Conservation (phyloP, 2,888 invertebrate species). For the Diaphora mendica region DNA sequence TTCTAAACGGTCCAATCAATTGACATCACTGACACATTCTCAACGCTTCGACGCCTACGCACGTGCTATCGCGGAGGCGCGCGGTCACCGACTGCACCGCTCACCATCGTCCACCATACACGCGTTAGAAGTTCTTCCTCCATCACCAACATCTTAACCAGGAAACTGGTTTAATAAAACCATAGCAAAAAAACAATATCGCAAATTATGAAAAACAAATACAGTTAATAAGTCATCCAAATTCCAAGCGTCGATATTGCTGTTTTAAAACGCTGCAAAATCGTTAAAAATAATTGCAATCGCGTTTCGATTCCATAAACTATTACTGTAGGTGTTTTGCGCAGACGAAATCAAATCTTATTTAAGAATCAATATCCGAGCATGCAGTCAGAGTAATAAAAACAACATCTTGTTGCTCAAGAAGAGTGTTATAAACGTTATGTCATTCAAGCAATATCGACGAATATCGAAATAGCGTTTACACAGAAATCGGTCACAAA, state of each 20-base stretch:
- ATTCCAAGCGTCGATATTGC: not conserved
- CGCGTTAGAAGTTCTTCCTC: constrained; percentile 24
- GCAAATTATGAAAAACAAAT: not conserved
- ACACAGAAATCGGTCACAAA: not conserved
- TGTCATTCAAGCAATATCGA: not conserved
- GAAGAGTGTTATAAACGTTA: not conserved
- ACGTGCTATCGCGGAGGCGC: constrained; percentile 63
- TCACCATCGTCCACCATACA: constrained; percentile 10
- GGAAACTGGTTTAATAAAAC: constrained; percentile 13
- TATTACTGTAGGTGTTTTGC: not conserved
- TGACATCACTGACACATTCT: constrained; percentile 62
- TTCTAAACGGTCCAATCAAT: constrained; percentile 77
- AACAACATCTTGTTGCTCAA: not conserved
- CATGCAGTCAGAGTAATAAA: not conserved
- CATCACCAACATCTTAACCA: constrained; percentile 14
- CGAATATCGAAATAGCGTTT: not conserved
- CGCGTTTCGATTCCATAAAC: not conserved
- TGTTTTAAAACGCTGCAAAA: not conserved
- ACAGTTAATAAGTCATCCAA: not conserved
- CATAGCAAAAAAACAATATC: not conserved
- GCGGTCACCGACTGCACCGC: constrained; percentile 68
- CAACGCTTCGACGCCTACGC: constrained; percentile 50
- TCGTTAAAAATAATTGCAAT: not conserved
- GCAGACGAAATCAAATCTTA: not conserved
- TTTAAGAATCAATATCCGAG: not conserved